A percentile compares a stretch with the other conserved stretches of the same genome.
phyloP scores from a whole-genome alignment of 2,888 invertebrate genomes.

The Podotricha telesiphe region DNA sequence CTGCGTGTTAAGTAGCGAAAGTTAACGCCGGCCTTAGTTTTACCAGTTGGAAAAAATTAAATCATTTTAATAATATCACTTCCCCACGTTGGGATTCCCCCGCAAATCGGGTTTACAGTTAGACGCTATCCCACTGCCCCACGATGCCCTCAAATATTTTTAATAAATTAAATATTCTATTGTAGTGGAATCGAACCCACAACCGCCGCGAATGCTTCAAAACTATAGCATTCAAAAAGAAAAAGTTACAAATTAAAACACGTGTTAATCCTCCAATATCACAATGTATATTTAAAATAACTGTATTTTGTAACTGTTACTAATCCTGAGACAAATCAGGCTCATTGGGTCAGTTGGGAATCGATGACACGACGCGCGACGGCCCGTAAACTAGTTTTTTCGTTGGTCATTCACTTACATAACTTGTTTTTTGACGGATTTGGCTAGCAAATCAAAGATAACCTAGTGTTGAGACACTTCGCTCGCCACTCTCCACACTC shows the following conservation, averaged over 20 bases:
- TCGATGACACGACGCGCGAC: conserved; percentile 21
- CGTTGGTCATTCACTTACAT: conserved; percentile 4
- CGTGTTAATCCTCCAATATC: not conserved
- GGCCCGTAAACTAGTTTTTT: not conserved
- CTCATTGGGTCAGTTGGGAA: conserved; percentile 42
- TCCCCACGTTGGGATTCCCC: too few relatives aligned
- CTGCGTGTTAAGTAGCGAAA: too few relatives aligned
- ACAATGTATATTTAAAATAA: conserved; percentile 15
- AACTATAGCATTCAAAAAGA: too few relatives aligned
- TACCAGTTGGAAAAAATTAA: too few relatives aligned
- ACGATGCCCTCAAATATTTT: too few relatives aligned
- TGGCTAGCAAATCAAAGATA: not conserved
- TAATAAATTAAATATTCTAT: too few relatives aligned
- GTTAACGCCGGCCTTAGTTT: too few relatives aligned
- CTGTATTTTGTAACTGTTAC: conserved; percentile 31
- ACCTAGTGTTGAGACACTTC: not conserved
- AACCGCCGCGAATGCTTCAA: too few relatives aligned
- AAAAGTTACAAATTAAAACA: not conserved
- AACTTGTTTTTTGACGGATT: not conserved
- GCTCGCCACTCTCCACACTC: not conserved
- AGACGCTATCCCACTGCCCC: too few relatives aligned
- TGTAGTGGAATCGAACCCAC: too few relatives aligned
- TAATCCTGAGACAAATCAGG: conserved; percentile 40
- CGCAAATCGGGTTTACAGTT: too few relatives aligned
- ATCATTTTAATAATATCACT: too few relatives aligned